Conservation (phyloP, 2,797 vertebrate species). For the Poecilia velifera region DNA sequence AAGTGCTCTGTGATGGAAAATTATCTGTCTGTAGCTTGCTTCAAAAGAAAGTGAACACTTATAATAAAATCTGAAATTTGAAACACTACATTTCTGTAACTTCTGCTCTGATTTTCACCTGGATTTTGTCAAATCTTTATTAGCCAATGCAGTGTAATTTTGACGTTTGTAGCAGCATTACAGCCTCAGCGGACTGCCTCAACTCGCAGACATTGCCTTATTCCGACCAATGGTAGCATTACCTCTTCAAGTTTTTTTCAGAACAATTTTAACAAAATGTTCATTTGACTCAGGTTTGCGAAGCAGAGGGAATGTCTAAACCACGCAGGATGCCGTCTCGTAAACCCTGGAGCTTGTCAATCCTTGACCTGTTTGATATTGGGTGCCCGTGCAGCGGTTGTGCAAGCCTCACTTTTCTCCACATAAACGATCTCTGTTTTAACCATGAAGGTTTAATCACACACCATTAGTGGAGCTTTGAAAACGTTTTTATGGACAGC, state of each 20-base stretch:
- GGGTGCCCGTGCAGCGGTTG: background rate
- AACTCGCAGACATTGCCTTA: background rate
- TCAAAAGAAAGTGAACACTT: background rate
- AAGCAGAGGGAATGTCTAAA: background rate
- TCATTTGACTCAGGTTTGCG: background rate
- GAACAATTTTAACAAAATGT: background rate
- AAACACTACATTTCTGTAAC: background rate
- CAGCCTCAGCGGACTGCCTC: background rate
- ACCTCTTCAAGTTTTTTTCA: background rate
- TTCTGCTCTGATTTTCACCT: too few relatives aligned
- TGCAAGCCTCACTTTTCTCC: background rate
- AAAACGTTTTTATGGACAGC: background rate
- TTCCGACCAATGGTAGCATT: background rate
- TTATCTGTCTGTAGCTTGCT: background rate
- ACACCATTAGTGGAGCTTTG: background rate
- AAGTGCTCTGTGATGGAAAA: background rate
- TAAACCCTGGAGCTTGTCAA: background rate
- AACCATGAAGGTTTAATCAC: background rate
- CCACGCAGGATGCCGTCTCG: background rate
- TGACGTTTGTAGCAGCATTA: background rate
- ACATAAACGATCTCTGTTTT: background rate
- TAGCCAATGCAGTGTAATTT: too few relatives aligned
- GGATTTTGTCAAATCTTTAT: too few relatives aligned
- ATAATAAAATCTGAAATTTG: background rate
- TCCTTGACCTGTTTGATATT: background rate